Evolutionary conservation across 1,140 invertebrate species (phyloP).

Genomic region (Anastatus disparis): DNA sequence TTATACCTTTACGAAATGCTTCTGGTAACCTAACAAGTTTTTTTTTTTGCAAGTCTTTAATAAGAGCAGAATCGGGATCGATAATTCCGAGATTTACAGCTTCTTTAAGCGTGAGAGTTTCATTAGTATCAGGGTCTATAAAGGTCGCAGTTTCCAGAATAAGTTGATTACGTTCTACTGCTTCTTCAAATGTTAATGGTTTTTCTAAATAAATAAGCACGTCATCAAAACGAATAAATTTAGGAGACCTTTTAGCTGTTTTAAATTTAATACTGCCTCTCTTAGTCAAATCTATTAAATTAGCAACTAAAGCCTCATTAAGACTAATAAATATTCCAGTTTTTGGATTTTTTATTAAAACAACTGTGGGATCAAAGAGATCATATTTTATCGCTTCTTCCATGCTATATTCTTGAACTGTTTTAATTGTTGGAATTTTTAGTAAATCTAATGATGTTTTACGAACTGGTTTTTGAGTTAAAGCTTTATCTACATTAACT

Average conservation of each 20-base stretch:
- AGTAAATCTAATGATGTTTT: constrained; percentile 57
- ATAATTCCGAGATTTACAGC: constrained; percentile 84
- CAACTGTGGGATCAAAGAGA: constrained; percentile 79
- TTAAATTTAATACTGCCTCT: not conserved
- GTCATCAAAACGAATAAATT: not conserved
- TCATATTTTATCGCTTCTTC: constrained; percentile 82
- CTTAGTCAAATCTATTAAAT: not conserved
- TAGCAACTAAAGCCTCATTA: not conserved
- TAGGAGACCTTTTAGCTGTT: not conserved
- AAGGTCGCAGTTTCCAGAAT: constrained; percentile 64
- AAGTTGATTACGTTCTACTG: not conserved
- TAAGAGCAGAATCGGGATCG: constrained; percentile 86
- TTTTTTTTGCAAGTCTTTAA: constrained; percentile 87
- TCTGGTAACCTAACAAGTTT: constrained; percentile 85
- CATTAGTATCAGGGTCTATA: constrained; percentile 77
- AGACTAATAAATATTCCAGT: not conserved
- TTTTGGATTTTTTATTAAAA: constrained; percentile 68
- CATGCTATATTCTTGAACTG: constrained; percentile 75
- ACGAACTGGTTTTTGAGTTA: constrained; percentile 63
- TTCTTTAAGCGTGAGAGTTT: constrained; percentile 83
- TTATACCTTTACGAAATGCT: constrained; percentile 85
- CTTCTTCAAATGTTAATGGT: not conserved
- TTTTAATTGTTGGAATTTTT: constrained; percentile 64
- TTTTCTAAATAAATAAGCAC: not conserved
- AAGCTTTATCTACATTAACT: constrained; percentile 76